Evolutionary conservation across 1,140 invertebrate species (phyloP).

Genomic region (Camponotus pennsylvanicus): DNA sequence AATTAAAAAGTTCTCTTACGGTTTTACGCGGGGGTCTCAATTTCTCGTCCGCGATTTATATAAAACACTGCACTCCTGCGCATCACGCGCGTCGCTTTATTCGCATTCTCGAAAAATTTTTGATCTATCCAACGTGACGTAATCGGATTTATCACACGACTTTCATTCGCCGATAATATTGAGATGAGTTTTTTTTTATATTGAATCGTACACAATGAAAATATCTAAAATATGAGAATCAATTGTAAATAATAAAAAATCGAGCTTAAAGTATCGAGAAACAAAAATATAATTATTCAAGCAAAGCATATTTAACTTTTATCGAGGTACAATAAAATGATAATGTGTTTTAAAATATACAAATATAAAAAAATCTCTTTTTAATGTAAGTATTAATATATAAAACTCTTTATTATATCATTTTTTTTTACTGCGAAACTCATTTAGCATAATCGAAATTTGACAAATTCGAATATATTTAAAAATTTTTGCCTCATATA

Average conservation of each 20-base stretch:
- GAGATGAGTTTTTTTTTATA: neutral
- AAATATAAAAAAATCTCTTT: too few species aligned
- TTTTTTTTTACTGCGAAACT: neutral
- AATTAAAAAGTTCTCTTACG: constrained; percentile 53
- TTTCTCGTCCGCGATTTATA: constrained; percentile 31
- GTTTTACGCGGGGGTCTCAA: neutral
- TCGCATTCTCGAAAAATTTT: neutral
- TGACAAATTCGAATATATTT: neutral
- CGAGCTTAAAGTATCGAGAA: neutral
- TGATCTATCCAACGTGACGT: neutral
- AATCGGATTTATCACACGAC: neutral
- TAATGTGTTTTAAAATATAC: neutral
- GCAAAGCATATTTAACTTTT: neutral
- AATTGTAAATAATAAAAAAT: constrained; percentile 6
- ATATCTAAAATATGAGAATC: neutral
- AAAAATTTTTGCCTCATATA: neutral
- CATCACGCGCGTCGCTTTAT: neutral
- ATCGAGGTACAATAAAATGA: neutral
- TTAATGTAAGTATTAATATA: too few species aligned
- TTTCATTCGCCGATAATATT: neutral
- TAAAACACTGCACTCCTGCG: constrained; percentile 17
- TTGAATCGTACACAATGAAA: neutral
- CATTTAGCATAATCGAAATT: constrained; percentile 2
- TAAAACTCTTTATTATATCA: too few species aligned
- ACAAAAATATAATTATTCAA: constrained; percentile 9